Evolutionary conservation across 53 echinoderm and acorn worm genomes (phyloP).

Genomic region (Stichopus horrens): DNA sequence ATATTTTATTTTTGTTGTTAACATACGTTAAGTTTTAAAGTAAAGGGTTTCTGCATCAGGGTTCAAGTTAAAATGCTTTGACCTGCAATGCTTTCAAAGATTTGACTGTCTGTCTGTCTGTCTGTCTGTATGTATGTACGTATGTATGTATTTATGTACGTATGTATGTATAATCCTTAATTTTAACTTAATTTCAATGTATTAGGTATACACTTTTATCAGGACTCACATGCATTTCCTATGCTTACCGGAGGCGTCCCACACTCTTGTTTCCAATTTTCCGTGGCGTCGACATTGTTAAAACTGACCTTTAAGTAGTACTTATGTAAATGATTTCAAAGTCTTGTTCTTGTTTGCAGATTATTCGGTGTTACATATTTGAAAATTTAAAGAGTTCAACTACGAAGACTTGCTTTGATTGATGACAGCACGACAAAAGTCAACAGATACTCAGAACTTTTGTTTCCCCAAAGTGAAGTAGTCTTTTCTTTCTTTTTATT

Average conservation of each 20-base stretch:
- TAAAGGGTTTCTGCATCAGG: no score
- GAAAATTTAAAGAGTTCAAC: not conserved
- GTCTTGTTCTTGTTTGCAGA: not conserved
- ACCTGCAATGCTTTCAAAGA: no score
- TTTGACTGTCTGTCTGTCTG: no score
- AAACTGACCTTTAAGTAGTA: slow-evolving; percentile 1
- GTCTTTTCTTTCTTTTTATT: not conserved
- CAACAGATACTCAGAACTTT: not conserved
- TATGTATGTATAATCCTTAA: not conserved
- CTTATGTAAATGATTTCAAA: not conserved
- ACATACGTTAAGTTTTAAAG: no score
- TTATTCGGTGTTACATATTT: slow-evolving; percentile 5
- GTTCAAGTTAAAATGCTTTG: no score
- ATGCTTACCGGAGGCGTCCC: no score
- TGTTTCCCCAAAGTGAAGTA: slow-evolving; percentile 6
- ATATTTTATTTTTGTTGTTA: no score
- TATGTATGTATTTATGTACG: not conserved
- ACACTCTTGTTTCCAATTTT: no score
- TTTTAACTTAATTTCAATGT: no score
- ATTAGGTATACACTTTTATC: no score
- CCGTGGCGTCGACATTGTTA: not conserved
- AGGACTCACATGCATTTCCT: no score
- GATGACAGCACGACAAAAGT: not conserved
- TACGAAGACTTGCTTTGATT: not conserved
- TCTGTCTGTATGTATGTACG: no score